Conservation (phyloP, 2,888 invertebrate genomes). For the Microctonus hyperodae region DNA sequence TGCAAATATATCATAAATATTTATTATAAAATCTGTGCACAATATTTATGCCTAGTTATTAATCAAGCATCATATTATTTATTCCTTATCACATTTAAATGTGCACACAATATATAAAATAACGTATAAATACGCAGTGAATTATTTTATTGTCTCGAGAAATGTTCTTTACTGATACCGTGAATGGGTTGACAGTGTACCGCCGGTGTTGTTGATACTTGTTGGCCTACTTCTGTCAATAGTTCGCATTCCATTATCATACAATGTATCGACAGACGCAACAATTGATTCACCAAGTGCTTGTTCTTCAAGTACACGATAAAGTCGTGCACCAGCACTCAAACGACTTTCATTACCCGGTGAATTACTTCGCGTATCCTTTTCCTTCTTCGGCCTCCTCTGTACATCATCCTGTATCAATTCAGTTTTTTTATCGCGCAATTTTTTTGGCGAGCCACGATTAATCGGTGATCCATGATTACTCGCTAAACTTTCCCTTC, state of each 20-base stretch:
- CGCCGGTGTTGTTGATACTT: constrained; percentile 49
- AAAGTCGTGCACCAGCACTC: constrained; percentile 58
- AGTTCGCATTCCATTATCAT: constrained; percentile 44
- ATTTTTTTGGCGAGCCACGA: constrained; percentile 53
- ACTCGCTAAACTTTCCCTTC: constrained; percentile 54
- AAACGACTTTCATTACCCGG: constrained; percentile 51
- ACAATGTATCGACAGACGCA: constrained; percentile 52
- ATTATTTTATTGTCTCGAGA: constrained; percentile 16
- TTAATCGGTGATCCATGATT: constrained; percentile 53
- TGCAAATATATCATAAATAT: neutral
- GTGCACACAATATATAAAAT: neutral
- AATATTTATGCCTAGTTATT: neutral
- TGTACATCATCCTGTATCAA: constrained; percentile 43
- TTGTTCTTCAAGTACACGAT: constrained; percentile 60
- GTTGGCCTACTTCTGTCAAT: constrained; percentile 41
- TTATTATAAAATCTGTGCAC: neutral
- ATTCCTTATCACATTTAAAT: neutral
- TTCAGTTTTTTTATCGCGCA: constrained; percentile 44
- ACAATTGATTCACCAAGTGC: constrained; percentile 56
- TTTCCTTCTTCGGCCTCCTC: constrained; percentile 47
- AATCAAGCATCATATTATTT: neutral
- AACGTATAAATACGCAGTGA: neutral
- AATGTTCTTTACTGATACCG: constrained; percentile 41
- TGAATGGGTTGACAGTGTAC: constrained; percentile 52
- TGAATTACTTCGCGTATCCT: constrained; percentile 44